Percentiles rank a stretch among this genome's conserved stretches.
phyloP scores from a whole-genome alignment of 92 coral and sea anemone species.

The Desmophyllum pertusum region DNA sequence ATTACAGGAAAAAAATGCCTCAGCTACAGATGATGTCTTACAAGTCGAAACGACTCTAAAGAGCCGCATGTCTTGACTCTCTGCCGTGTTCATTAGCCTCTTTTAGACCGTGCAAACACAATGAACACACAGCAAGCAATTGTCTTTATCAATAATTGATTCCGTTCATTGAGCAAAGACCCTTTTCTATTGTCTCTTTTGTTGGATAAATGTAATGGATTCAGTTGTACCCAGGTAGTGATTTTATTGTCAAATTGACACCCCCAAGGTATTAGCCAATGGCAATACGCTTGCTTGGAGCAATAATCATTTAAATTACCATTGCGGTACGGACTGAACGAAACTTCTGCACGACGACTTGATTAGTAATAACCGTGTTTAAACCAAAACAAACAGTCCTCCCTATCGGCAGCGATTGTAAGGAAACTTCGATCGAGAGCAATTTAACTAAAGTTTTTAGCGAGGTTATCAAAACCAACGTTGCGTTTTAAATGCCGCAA shows the following conservation, averaged over 20 bases:
- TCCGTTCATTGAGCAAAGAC: neutral
- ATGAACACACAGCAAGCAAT: slow-evolving; percentile 13
- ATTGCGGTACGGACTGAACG: slow-evolving; percentile 33
- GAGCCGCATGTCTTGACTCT: neutral
- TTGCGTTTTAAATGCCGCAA: slow-evolving; percentile 14
- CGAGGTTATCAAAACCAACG: neutral
- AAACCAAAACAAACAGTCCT: slow-evolving; percentile 35
- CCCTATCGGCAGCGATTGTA: slow-evolving; percentile 1
- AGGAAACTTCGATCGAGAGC: neutral
- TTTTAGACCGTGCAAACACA: slow-evolving; percentile 1
- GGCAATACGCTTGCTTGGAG: neutral
- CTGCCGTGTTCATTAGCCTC: neutral
- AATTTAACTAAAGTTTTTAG: neutral
- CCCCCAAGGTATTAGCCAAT: slow-evolving; percentile 29
- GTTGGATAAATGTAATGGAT: slow-evolving; percentile 4
- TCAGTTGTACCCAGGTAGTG: slow-evolving; percentile 2
- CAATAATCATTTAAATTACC: slow-evolving; percentile 29
- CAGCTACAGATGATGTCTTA: neutral
- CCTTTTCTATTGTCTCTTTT: slow-evolving; percentile 19
- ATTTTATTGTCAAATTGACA: slow-evolving; percentile 22
- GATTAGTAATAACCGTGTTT: neutral
- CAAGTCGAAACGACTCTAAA: neutral
- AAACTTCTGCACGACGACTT: neutral
- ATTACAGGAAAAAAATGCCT: neutral
- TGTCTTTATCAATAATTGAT: slow-evolving; percentile 27